A percentile compares a stretch with the other conserved stretches of the same genome.
phyloP scores from a whole-genome alignment of 2,888 invertebrate species.

The Hypercompe scribonia region DNA sequence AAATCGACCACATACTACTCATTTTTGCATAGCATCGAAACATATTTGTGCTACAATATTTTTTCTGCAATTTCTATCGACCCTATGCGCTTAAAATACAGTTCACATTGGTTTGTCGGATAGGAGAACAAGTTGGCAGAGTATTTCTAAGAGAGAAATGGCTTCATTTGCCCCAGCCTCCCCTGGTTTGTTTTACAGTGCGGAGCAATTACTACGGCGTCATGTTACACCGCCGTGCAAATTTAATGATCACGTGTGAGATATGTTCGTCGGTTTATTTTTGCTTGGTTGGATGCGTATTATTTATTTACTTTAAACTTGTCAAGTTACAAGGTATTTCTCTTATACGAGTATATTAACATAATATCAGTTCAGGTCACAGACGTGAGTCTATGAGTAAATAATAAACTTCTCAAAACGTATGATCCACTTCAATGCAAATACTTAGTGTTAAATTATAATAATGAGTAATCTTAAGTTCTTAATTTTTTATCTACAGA shows the following conservation, averaged over 20 bases:
- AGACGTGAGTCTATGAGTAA: no score
- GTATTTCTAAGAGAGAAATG: slow-evolving; percentile 57
- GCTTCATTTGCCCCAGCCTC: slow-evolving; percentile 68
- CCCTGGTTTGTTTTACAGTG: slow-evolving; percentile 52
- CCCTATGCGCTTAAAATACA: background rate
- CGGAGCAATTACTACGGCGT: slow-evolving; percentile 67
- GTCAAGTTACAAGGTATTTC: background rate
- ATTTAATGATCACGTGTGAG: slow-evolving; percentile 66
- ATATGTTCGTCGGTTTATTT: slow-evolving; percentile 29
- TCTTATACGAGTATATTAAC: no score
- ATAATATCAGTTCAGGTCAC: no score
- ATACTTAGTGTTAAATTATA: no score
- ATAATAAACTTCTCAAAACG: no score
- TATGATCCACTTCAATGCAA: no score
- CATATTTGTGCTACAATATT: slow-evolving; percentile 6
- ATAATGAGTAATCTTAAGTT: no score
- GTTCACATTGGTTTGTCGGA: slow-evolving; percentile 6
- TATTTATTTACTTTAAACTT: background rate
- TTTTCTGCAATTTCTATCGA: background rate
- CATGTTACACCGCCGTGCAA: slow-evolving; percentile 69
- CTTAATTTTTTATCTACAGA: no score
- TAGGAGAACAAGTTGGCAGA: slow-evolving; percentile 1
- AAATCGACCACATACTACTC: slow-evolving; percentile 12
- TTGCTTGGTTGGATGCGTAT: slow-evolving; percentile 2
- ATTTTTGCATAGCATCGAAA: slow-evolving; percentile 12